Percentiles rank a stretch among this genome's conserved stretches.
phyloP scores from a whole-genome alignment of 2,888 invertebrate genomes.

The Dryadula phaetusa region DNA sequence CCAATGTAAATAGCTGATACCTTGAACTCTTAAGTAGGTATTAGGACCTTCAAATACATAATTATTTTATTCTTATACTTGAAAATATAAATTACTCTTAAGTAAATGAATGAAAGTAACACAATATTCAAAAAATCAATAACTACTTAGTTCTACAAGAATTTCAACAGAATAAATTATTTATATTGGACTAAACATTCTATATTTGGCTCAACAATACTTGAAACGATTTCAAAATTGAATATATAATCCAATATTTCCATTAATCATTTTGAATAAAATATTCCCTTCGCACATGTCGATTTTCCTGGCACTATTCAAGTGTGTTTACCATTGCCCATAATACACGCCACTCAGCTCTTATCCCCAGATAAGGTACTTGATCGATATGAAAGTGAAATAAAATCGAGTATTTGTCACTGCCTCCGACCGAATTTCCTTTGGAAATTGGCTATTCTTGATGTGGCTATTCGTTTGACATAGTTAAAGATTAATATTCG shows the following conservation, averaged over 20 bases:
- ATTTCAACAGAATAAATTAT: background rate
- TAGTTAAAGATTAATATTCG: constrained; percentile 12
- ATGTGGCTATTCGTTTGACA: background rate
- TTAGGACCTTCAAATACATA: too few relatives aligned
- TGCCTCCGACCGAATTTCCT: constrained; percentile 22
- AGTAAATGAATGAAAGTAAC: background rate
- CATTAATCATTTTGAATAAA: constrained; percentile 14
- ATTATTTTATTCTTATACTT: too few relatives aligned
- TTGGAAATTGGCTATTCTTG: constrained; percentile 21
- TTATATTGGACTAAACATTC: constrained; percentile 1
- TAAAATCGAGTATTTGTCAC: constrained; percentile 38
- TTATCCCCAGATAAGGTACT: constrained; percentile 40
- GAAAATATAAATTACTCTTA: too few relatives aligned
- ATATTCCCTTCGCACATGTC: constrained; percentile 26
- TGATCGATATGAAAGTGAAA: constrained; percentile 41
- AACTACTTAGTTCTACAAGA: background rate
- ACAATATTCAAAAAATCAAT: background rate
- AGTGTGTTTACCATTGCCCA: constrained; percentile 34
- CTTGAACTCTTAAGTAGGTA: too few relatives aligned
- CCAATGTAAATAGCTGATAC: too few relatives aligned
- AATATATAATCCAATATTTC: constrained; percentile 7
- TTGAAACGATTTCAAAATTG: constrained; percentile 12
- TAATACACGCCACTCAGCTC: constrained; percentile 42
- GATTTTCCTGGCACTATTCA: constrained; percentile 33
- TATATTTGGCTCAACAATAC: constrained; percentile 9